phyloP scores from a whole-genome alignment of 1,140 invertebrate genomes.

The Drepana arcuata region DNA sequence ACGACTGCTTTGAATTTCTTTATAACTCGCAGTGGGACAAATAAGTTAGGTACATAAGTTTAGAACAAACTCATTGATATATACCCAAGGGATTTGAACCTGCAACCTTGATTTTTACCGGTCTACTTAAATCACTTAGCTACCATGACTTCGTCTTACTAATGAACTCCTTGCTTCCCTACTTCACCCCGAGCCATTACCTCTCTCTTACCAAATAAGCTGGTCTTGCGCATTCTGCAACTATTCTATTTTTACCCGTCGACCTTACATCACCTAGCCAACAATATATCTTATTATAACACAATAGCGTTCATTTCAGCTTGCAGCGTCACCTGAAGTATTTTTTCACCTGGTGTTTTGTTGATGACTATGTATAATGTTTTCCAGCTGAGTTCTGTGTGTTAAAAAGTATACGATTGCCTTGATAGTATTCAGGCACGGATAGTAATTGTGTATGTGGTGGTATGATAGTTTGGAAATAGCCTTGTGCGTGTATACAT shows the following conservation, averaged over 20 bases:
- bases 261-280: conserved; percentile 7
- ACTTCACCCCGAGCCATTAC: conserved; percentile 17
- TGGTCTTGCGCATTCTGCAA: conserved; percentile 51
- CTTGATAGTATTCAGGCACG: not conserved
- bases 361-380: conserved; percentile 37
- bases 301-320: conserved; percentile 11
- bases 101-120: no score
- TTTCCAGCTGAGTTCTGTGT: conserved; percentile 4
- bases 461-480: no score
- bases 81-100: no score
- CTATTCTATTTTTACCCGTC: conserved; percentile 54
- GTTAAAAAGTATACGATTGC: conserved; percentile 12
- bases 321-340: conserved; percentile 9
- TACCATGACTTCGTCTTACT: not conserved
- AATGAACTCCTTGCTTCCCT: conserved; percentile 8
- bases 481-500: no score
- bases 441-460: conserved; percentile 28
- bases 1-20: not conserved
- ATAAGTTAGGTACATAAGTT: no score
- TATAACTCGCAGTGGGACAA: not conserved
- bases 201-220: conserved; percentile 53
- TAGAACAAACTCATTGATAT: no score
- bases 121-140: not conserved
- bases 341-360: conserved; percentile 44
- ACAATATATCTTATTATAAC: conserved; percentile 13